Base-by-base conservation (phyloP, 2,797 vertebrate genomes). In the Helicolenus hilgendorfi region DNA sequence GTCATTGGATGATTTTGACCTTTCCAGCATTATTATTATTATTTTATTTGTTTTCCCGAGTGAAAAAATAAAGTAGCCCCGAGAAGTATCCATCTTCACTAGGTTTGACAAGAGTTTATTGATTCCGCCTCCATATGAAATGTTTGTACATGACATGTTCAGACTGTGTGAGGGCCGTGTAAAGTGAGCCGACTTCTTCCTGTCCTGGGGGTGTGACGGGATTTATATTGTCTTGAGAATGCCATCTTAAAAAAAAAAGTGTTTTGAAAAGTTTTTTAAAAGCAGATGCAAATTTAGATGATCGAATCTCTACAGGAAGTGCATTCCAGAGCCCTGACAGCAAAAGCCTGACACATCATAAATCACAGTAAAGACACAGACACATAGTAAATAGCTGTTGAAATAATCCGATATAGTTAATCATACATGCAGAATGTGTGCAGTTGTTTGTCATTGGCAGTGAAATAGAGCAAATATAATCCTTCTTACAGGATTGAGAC, bases 181-280 rank as follows among this genome's bases (percentile, higher is more conserved):
- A 65, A 96, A 95, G 94, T 95, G 86, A 96, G 84, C 80, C 4
- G 27, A 80, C 53, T 80, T 74, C 68, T 65, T 79, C 27, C 58
- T 36, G 56, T 90, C 60, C 31, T n/a, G 72, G 2, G 26, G 79
- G 77, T 45, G 49, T 81, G 82, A 84, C 80, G 67, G 79, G 83
- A 79, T 36, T 3, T 74, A 18, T 27, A 29, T 33, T 49, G 11
- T 26, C 22, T 84, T 24, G 6, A 33, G 31, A 33, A 33, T 33
- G 6, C 31, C 31, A 33, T 33, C 6, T 8, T 33, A 33, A 7
- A 33, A 33, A 33, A 33, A 33, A 7, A 7, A 33, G 15, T 60
- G 29, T 27, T 27, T 27, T 27, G 26, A 27, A 27, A 27, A 27
- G 26, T 27, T 27, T 31, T 31, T 31, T 31, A 31, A 31, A 31